A percentile compares a stretch with the other conserved stretches of the same genome.
phyloP scores from a whole-genome alignment of 2,797 vertebrate species.

The Neostethus bicornis region DNA sequence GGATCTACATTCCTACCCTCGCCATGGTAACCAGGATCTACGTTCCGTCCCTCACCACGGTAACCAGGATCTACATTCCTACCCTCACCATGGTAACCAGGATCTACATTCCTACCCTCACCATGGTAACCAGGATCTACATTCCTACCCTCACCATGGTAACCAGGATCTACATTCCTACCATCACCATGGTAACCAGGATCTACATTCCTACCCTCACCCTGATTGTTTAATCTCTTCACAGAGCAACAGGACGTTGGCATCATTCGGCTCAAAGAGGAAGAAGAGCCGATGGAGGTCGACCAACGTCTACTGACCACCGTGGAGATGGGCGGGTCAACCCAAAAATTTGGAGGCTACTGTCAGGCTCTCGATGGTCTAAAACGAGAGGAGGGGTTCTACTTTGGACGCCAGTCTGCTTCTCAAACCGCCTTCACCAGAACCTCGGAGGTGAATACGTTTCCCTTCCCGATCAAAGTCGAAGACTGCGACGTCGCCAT shows the following conservation, averaged over 20 bases:
- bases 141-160: too few species aligned
- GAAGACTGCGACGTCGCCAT: conserved; percentile 10
- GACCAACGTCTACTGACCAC: conserved; percentile 30
- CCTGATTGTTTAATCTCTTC: conserved; percentile 25
- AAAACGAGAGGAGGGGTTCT: conserved; percentile 39
- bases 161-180: too few species aligned
- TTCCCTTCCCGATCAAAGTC: conserved; percentile 33
- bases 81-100: too few species aligned
- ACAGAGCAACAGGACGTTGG: conserved; percentile 68
- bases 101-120: too few species aligned
- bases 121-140: too few species aligned
- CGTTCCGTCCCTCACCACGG: too few species aligned
- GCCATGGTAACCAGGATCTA: too few species aligned
- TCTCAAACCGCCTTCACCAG: not conserved
- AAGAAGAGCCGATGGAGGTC: conserved; percentile 69
- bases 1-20: too few species aligned
- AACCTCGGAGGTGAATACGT: conserved; percentile 10
- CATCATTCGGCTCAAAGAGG: conserved; percentile 67
- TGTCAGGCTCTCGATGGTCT: conserved; percentile 27
- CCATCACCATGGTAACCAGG: too few species aligned
- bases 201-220: too few species aligned
- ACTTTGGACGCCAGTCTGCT: conserved; percentile 3
- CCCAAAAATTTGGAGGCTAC: not conserved
- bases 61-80: too few species aligned
- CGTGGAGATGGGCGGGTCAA: conserved; percentile 8